Evolutionary conservation across 2,797 vertebrate species (phyloP), one percentile per base, ranked within the genome.

Genomic region (Pyrocephalus nanus): DNA sequence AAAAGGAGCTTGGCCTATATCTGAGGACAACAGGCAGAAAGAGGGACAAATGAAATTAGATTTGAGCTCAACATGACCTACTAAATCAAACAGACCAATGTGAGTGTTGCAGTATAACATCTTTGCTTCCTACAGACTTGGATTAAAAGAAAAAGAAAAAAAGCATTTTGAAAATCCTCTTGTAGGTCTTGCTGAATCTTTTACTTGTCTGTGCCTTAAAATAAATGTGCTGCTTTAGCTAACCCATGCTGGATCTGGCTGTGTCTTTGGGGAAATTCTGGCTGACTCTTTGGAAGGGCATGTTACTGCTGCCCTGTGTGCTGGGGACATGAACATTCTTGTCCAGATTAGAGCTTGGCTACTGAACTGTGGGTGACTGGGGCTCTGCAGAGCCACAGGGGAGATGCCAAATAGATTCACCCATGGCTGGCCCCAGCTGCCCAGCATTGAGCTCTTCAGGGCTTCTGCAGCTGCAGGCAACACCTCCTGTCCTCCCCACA

Each of bases 61-160:
- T 66, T 58, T 81, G 42, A 65, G 54, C 30, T 88, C 62, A 71
- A 3, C 43, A 32, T 89, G 84, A 85, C 93, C 77, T 90, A 79
- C 58, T 82, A 91, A 91, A 85, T 61, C 65, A 64, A 89, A 53
- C 20, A 57, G 42, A 16, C 15, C 32, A 32, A 30, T 16, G 19
- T 8, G 40, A 73, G 30, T 3, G 0, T 30, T 60, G 61, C 42
- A 53, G 3, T 47, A 10, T 27, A 43, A 4, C 62, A 34, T 38
- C 53, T 82, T 90, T 13, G 5, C 66, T 80, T 94, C 51, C 81
- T 83, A 38, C 26, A 51, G 66, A 66, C 25, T 29, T 43, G 12
- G 20, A 64, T 79, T 79, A 11, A 1, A 40, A 70, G 61, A 50
- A 77, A 27, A 0, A 0, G n/a, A 30, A 61, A 80, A 27, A 0